Evolutionary conservation across 2,888 invertebrate species (phyloP).

Genomic region (Hypena proboscidalis): DNA sequence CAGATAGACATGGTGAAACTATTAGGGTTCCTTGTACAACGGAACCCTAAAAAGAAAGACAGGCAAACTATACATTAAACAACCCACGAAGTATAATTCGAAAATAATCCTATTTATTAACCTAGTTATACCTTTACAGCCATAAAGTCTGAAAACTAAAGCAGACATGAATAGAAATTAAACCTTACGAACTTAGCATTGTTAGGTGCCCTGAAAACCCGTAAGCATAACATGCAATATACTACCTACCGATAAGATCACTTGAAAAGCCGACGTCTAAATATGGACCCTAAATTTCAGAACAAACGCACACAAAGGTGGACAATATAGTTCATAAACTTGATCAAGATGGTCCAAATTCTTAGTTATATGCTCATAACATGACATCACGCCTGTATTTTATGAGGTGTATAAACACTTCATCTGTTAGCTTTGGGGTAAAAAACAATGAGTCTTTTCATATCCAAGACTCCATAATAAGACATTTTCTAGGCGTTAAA

Average conservation of each 20-base stretch:
- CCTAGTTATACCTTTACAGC: neutral
- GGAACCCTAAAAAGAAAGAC: neutral
- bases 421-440: too few species aligned
- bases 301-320: constrained; percentile 15
- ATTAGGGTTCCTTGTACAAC: too few species aligned
- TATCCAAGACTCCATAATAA: too few species aligned
- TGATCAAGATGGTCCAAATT: constrained; percentile 28
- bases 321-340: constrained; percentile 24
- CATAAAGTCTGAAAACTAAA: neutral
- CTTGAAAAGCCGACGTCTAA: constrained; percentile 12
- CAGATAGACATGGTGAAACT: too few species aligned
- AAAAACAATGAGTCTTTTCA: too few species aligned
- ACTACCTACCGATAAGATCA: constrained; percentile 7
- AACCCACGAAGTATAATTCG: neutral
- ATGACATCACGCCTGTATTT: too few species aligned
- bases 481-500: too few species aligned
- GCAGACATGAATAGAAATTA: neutral
- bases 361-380: too few species aligned
- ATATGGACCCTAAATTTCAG: constrained; percentile 17
- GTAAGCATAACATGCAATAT: neutral
- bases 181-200: neutral
- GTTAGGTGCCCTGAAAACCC: neutral
- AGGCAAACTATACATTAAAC: neutral
- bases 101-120: neutral
- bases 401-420: too few species aligned